Base-by-base conservation (phyloP, 2,113 vertebrate species). In the Nothoprocta perdicaria region DNA sequence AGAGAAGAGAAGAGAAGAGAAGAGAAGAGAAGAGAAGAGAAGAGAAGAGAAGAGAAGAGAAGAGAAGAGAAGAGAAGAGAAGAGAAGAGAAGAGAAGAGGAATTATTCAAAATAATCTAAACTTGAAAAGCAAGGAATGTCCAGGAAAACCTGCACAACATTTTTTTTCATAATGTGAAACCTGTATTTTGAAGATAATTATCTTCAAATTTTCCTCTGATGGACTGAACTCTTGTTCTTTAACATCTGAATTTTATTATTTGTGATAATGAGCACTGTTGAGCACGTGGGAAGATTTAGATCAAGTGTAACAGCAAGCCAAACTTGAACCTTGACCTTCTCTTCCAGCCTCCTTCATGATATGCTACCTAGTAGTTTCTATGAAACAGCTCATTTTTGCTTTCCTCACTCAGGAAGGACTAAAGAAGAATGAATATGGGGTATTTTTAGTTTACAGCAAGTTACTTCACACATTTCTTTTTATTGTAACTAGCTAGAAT, bases 201-300 rank as follows among this genome's bases (percentile, higher is more conserved):
- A 90, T 88, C 62, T 94, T 95, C 69, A 82, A 55, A 90, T 94
- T 96, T 95, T 78, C 27, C 45, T 76, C 74, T 75, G 74, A 89
- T 90, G 31, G 84, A 83, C 66, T 67, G 69, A 89, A 77, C 60
- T 89, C 84, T 84, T 89, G 78, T 80, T 93, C 63, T 85, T 85
- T 57, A 87, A 75, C 92, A 88, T 92, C 72, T 94, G 91, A 95
- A 93, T 95, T 94, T 89, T 90, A 88, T 95, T 90, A 94, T 95
- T 95, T 88, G 74, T 85, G 85, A 92, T 95, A 93, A 96, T 92
- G 91, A 95, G 83, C 73, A 63, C 81, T 67, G 85, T 69, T 93
- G 79, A 95, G 66, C 81, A 75, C 88, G 84, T 94, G 84, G 84
- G 78, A 96, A 92, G 95, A 95, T 84, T 92, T 89, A 88, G 90